Evolutionary conservation across 2,113 vertebrate genomes (phyloP).

Genomic region (Salvelinus namaycush): DNA sequence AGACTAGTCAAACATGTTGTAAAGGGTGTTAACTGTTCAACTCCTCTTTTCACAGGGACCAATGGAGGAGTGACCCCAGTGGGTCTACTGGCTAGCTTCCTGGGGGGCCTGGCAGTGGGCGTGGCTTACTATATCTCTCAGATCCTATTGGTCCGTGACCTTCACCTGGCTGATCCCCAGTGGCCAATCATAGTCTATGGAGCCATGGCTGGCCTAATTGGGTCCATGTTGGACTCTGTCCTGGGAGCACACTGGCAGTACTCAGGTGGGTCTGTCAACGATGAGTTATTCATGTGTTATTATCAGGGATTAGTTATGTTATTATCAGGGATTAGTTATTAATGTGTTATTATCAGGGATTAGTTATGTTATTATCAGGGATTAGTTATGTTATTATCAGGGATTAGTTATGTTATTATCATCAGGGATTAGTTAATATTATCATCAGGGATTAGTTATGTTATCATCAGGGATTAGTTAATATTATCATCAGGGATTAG

Average conservation of each 20-base stretch:
- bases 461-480: too few relatives aligned
- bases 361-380: too few relatives aligned
- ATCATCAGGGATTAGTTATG: too few relatives aligned
- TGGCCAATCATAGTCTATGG: slow-evolving; percentile 91
- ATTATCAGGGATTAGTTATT: too few relatives aligned
- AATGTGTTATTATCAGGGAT: too few relatives aligned
- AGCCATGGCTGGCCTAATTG: slow-evolving; percentile 84
- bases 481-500: too few relatives aligned
- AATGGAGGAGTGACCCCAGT: slow-evolving; percentile 88
- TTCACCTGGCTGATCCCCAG: slow-evolving; percentile 85
- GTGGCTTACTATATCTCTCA: slow-evolving; percentile 84
- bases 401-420: background rate
- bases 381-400: too few relatives aligned
- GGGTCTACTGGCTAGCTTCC: slow-evolving; percentile 85
- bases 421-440: too few relatives aligned
- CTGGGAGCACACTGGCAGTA: slow-evolving; percentile 95
- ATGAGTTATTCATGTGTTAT: background rate
- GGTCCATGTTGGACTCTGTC: slow-evolving; percentile 92
- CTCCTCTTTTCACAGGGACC: slow-evolving; percentile 77
- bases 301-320: too few relatives aligned
- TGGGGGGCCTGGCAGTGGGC: slow-evolving; percentile 86
- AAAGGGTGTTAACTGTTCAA: background rate
- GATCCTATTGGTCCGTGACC: slow-evolving; percentile 79
- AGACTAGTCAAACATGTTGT: background rate
- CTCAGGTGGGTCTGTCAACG: slow-evolving; percentile 74